A percentile compares a stretch with the other conserved stretches of the same genome.
Evolutionary conservation across 2,113 vertebrate species (phyloP).

Genomic region (Sander vitreus): DNA sequence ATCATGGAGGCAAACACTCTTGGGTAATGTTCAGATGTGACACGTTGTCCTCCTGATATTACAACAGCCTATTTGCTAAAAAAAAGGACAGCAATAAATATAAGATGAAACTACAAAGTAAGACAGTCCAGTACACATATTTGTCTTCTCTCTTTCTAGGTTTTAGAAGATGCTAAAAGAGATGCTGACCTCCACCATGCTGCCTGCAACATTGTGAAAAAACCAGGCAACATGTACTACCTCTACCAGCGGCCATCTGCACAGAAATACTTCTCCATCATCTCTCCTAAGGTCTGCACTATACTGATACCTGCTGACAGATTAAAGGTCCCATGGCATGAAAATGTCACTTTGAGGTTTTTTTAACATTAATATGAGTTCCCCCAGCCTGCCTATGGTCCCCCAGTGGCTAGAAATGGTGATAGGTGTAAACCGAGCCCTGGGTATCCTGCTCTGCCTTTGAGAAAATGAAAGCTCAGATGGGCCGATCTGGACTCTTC

Average conservation of each 20-base stretch:
- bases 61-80: not conserved
- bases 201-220: slow-evolving; percentile 97
- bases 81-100: not conserved
- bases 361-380: no score
- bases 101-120: not conserved
- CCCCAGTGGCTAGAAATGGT: no score
- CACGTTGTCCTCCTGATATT: not conserved
- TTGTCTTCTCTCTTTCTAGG: slow-evolving; percentile 73
- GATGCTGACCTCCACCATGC: slow-evolving; percentile 93
- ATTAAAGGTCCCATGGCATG: no score
- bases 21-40: not conserved
- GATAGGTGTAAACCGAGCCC: no score
- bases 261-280: slow-evolving; percentile 96
- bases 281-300: slow-evolving; percentile 90
- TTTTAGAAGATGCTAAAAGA: slow-evolving; percentile 93
- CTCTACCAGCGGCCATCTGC: slow-evolving; percentile 91
- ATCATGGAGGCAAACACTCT: not conserved
- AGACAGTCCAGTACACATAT: not conserved
- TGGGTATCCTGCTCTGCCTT: no score
- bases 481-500: no score
- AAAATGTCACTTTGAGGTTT: no score
- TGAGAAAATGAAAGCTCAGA: no score
- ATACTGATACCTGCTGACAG: not conserved
- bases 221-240: slow-evolving; percentile 94
- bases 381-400: no score